Conservation (phyloP, 2,113 vertebrate species). For the Gymnarchus niloticus region DNA sequence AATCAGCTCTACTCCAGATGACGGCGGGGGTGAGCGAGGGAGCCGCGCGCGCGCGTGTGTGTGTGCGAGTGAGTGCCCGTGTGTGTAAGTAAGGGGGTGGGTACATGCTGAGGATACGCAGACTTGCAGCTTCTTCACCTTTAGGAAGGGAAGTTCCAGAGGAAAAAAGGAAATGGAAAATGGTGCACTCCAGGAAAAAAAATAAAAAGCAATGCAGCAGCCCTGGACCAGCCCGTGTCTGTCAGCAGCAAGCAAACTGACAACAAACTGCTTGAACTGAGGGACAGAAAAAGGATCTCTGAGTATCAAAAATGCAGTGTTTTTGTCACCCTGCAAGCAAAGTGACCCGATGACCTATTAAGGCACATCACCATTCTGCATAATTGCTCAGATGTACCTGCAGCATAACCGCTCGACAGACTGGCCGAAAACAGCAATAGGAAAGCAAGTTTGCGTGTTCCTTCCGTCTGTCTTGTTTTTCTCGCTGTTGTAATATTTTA, state of each 20-base stretch:
- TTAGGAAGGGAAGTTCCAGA: constrained; percentile 57
- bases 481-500: neutral
- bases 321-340: neutral
- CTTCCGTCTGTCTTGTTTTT: neutral
- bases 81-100: constrained; percentile 32
- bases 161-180: constrained; percentile 19
- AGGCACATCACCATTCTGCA: neutral
- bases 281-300: neutral
- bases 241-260: neutral
- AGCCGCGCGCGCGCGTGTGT: neutral
- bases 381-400: neutral
- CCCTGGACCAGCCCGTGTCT: neutral
- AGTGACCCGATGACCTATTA: neutral
- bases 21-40: constrained; percentile 41
- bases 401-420: neutral
- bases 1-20: constrained; percentile 81
- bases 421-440: neutral
- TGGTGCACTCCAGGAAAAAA: constrained; percentile 1
- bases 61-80: neutral
- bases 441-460: neutral
- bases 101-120: constrained; percentile 48
- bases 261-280: neutral
- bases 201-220: neutral
- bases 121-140: constrained; percentile 67
- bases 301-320: neutral